Evolutionary conservation across 2,113 vertebrate species (phyloP).

Genomic region (Tylochromis polylepis): DNA sequence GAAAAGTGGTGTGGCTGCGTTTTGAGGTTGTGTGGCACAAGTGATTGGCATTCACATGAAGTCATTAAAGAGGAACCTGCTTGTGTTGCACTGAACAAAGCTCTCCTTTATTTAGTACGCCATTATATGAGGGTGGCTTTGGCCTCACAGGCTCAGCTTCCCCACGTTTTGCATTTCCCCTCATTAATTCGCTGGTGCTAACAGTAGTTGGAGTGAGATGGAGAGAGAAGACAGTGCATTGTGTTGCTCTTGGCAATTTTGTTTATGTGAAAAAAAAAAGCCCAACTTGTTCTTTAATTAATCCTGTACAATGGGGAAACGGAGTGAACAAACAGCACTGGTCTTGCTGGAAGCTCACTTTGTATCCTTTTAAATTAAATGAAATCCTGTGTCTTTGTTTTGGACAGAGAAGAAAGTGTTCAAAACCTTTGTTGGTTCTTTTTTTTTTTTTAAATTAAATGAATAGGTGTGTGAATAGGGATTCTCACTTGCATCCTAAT

Average conservation of each 20-base stretch:
- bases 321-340: not conserved
- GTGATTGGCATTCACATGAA: constrained; percentile 65
- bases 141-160: constrained; percentile 62
- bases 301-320: not conserved
- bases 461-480: not conserved
- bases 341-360: not conserved
- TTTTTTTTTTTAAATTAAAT: not conserved
- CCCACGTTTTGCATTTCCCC: constrained; percentile 58
- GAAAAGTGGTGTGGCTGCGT: constrained; percentile 17
- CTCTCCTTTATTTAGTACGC: constrained; percentile 53
- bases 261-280: constrained; percentile 8
- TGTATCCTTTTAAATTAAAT: constrained; percentile 1
- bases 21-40: constrained; percentile 47
- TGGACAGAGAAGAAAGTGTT: not conserved
- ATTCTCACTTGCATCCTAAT: not conserved
- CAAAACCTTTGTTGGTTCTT: not conserved
- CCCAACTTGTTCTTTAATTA: not conserved
- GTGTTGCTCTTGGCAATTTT: constrained; percentile 28
- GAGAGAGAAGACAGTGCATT: constrained; percentile 24
- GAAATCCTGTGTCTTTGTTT: not conserved
- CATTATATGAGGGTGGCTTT: constrained; percentile 63
- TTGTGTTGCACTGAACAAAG: constrained; percentile 67
- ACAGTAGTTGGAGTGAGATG: constrained; percentile 30
- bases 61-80: constrained; percentile 71
- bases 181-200: constrained; percentile 58